phyloP scores from a whole-genome alignment of 2,113 vertebrate genomes.

The Myrmophylax atrothorax region DNA sequence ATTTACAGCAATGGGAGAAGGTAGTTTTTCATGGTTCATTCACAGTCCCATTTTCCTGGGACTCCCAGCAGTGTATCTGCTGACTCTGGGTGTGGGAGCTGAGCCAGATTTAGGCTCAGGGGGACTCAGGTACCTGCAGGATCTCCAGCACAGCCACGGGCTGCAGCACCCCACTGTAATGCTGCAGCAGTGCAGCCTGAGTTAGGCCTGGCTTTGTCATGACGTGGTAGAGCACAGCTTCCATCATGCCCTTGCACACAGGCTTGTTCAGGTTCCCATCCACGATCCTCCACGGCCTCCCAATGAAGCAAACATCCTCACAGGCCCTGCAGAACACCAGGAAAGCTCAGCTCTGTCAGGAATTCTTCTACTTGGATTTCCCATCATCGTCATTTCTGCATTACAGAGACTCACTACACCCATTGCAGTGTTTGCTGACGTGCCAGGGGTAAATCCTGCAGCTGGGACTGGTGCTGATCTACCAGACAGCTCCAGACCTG shows the following conservation, averaged over 20 bases:
- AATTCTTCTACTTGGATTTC: neutral
- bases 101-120: neutral
- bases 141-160: conserved; percentile 85
- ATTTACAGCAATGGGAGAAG: neutral
- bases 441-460: neutral
- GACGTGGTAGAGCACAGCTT: conserved; percentile 87
- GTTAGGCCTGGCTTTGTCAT: conserved; percentile 88
- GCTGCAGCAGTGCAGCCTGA: conserved; percentile 76
- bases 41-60: neutral
- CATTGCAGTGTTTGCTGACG: rapidly evolving
- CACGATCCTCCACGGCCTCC: conserved; percentile 92
- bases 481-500: neutral
- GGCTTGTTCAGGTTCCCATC: conserved; percentile 88
- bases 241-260: conserved; percentile 95
- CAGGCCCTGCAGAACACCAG: conserved; percentile 39
- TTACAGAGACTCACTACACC: rapidly evolving
- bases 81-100: neutral
- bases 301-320: conserved; percentile 78
- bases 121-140: conserved; percentile 79
- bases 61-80: neutral
- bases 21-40: neutral
- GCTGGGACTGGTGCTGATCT: neutral
- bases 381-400: neutral
- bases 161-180: conserved; percentile 88
- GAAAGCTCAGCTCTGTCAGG: neutral